Base-by-base conservation (phyloP, 2,113 vertebrate genomes). In the Budorcas taxicolor region DNA sequence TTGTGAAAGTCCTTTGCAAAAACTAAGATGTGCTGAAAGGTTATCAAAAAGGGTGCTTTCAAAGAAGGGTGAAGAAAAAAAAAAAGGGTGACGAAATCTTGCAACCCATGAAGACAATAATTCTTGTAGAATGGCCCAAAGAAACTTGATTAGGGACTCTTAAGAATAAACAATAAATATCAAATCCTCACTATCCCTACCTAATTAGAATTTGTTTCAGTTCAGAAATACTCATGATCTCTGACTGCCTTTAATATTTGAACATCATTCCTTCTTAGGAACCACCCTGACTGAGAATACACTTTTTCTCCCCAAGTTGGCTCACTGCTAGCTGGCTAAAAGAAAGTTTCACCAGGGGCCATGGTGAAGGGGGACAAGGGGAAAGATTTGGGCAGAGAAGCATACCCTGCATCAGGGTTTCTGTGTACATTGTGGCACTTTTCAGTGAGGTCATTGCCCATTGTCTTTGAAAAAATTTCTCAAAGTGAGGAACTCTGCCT, bases 161-260 rank as follows among this genome's bases (percentile, higher is more conserved):
- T 40, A 96, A 90, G 23, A 87, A 55, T 94, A 43, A 92, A 81
- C 62, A 90, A 60, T 71, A 94, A 71, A 89, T 93, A 96, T 43
- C 62, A 94, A 96, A 88, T 90, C 47, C 53, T 92, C 92, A 90
- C 97, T 95, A 87, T 84, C 40, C 89, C 36, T 12, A 88, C 57
- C 81, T 81, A 90, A 88, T 95, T 92, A 96, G 29, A 95, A 87
- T 78, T 87, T 92, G 52, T 97, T 93, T 94, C 76, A 91, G 23
- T 85, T 90, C 36, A 93, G 82, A 97, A 97, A 76, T 95, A 85
- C 57, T 87, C 91, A 53, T 62, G 52, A 92, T 87, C 52, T 92
- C 10, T 97, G 92, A 96, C 87, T 90, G 53, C 47, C 76, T 92
- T 98, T 95, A 90, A 82, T 74, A 95, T 96, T 96, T 97, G 36